Conservation (phyloP, 1,140 invertebrate species). For the Drosophila gunungcola region DNA sequence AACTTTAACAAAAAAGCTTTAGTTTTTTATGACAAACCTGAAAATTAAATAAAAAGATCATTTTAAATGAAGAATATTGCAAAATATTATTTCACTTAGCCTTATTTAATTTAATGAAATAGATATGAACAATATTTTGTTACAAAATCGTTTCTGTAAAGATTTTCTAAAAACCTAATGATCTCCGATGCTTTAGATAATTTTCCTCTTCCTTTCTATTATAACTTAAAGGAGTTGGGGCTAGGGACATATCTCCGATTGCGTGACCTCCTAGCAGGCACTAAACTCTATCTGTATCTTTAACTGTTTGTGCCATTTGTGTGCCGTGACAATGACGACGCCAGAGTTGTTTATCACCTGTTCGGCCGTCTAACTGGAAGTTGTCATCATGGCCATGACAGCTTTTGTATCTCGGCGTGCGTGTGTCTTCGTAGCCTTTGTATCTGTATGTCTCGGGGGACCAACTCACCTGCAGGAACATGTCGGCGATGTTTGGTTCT, state of each 20-base stretch:
- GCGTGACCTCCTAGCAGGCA: conserved; percentile 48
- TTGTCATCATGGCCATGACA: conserved; percentile 68
- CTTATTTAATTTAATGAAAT: too few relatives aligned
- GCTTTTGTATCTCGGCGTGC: conserved; percentile 39
- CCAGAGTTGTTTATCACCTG: conserved; percentile 51
- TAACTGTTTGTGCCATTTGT: conserved; percentile 70
- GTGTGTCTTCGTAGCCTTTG: conserved; percentile 15
- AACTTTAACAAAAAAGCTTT: too few relatives aligned
- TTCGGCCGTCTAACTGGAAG: conserved; percentile 62
- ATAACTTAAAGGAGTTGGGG: not conserved
- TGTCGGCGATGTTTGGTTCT: conserved; percentile 72
- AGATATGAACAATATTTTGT: not conserved
- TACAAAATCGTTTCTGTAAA: too few relatives aligned
- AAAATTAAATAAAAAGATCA: not conserved
- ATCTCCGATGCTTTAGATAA: too few relatives aligned
- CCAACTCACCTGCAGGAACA: conserved; percentile 80
- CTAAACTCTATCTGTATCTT: conserved; percentile 47
- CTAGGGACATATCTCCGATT: conserved; percentile 21
- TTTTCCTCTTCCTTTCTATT: not conserved
- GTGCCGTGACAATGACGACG: conserved; percentile 68
- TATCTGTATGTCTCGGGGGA: conserved; percentile 26
- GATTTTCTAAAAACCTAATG: too few relatives aligned
- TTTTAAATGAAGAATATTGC: too few relatives aligned
- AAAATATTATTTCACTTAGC: too few relatives aligned
- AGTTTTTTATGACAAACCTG: too few relatives aligned